These are phyloP conservation scores for Ictalurus furcatus DNA, from an alignment of 2,113 vertebrate species.

Conservation along the genomic window DNA sequence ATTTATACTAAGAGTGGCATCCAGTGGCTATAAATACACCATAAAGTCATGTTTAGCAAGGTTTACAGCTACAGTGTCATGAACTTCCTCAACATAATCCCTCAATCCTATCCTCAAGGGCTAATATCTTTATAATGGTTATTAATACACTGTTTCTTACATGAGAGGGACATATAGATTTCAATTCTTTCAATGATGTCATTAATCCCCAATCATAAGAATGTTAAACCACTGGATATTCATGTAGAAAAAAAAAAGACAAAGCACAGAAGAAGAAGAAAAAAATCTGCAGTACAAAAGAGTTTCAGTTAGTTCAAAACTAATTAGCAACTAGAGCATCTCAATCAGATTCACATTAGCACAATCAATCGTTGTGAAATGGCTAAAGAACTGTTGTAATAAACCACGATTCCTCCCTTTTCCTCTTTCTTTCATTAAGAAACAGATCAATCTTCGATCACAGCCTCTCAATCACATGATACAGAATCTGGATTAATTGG, in stretches of 20 bases:
- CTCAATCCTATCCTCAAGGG: too few species aligned
- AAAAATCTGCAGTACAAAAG: not conserved
- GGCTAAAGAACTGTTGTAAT: constrained; percentile 20
- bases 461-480: constrained; percentile 46
- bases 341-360: constrained; percentile 33
- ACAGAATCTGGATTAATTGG: constrained; percentile 68
- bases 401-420: constrained; percentile 5
- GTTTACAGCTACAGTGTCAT: not conserved
- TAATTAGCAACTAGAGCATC: constrained; percentile 28
- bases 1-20: not conserved
- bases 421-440: constrained; percentile 14
- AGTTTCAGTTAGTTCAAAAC: not conserved
- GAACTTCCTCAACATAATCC: not conserved
- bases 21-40: constrained; percentile 9
- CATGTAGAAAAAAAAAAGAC: not conserved
- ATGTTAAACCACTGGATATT: not conserved
- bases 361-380: constrained; percentile 28
- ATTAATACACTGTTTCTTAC: not conserved
- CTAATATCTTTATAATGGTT: not conserved
- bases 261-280: not conserved
- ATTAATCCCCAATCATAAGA: not conserved
- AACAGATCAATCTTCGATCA: constrained; percentile 38
- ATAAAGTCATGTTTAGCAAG: not conserved
- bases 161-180: not conserved
- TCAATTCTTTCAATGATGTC: not conserved